Percentiles rank a stretch among this genome's conserved stretches.
Conservation (phyloP, 2,797 vertebrate genomes). For the Yasuhikotakia modesta region DNA sequence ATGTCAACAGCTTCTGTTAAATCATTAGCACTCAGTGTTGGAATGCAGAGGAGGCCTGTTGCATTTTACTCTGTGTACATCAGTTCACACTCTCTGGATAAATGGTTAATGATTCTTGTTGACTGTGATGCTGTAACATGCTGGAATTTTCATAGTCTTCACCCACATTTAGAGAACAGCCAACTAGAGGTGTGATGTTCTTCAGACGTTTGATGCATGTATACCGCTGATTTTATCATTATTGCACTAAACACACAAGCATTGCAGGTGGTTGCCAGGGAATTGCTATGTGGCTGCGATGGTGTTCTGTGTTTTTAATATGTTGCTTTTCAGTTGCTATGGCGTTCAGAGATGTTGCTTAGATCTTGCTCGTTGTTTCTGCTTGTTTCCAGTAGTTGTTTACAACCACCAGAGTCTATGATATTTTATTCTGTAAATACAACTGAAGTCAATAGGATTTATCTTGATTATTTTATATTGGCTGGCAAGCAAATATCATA, state of each 20-base stretch:
- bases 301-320: background rate
- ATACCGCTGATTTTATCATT: background rate
- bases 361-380: background rate
- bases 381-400: background rate
- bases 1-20: conserved; percentile 10
- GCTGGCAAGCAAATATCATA: no score
- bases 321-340: no score
- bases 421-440: no score
- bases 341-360: background rate
- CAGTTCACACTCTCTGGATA: conserved; percentile 24
- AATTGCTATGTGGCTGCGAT: background rate
- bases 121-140: conserved; percentile 4
- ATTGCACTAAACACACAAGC: background rate
- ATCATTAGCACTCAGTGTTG: conserved; percentile 32
- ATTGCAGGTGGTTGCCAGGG: background rate
- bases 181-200: conserved; percentile 11
- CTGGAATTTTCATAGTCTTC: background rate
- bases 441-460: no score
- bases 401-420: no score
- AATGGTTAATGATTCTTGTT: conserved; percentile 31
- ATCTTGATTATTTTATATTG: no score
- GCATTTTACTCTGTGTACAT: conserved; percentile 25
- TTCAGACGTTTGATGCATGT: background rate
- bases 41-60: conserved; percentile 27
- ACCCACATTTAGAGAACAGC: background rate